phyloP scores from a whole-genome alignment of 2,888 invertebrate genomes.

The Scaptomyza parva region DNA sequence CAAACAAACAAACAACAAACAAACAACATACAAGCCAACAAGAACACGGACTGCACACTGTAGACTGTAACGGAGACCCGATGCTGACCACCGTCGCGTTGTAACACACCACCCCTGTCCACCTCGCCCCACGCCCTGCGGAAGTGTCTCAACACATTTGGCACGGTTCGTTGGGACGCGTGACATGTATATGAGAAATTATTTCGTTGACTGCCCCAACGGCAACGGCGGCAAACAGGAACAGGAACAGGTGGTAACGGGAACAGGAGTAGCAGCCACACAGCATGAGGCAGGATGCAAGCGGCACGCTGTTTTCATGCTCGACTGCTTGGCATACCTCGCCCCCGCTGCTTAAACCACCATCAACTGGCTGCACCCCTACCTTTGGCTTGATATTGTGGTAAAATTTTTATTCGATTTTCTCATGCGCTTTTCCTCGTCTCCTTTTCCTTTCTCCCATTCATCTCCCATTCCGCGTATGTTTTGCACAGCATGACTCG shows the following conservation, averaged over 20 bases:
- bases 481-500: constrained; percentile 41
- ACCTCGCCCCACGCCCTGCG: neutral
- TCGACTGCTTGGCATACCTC: constrained; percentile 48
- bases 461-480: constrained; percentile 34
- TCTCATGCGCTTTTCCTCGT: constrained; percentile 35
- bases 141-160: constrained; percentile 71
- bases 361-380: neutral
- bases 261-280: constrained; percentile 20
- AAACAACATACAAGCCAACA: constrained; percentile 26
- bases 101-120: neutral
- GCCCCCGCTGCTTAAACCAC: constrained; percentile 8
- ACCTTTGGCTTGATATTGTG: constrained; percentile 23
- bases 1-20: constrained; percentile 25
- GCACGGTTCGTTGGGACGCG: constrained; percentile 74
- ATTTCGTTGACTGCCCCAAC: constrained; percentile 77
- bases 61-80: constrained; percentile 11
- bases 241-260: constrained; percentile 16
- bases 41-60: neutral
- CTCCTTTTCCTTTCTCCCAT: too few relatives aligned
- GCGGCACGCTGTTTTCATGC: constrained; percentile 74
- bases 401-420: constrained; percentile 55
- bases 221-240: constrained; percentile 20
- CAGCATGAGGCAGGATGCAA: constrained; percentile 52
- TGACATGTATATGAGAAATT: constrained; percentile 81
- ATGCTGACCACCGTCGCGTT: constrained; percentile 31